Conservation (phyloP, 2,113 vertebrate genomes). For the Malurus melanocephalus region DNA sequence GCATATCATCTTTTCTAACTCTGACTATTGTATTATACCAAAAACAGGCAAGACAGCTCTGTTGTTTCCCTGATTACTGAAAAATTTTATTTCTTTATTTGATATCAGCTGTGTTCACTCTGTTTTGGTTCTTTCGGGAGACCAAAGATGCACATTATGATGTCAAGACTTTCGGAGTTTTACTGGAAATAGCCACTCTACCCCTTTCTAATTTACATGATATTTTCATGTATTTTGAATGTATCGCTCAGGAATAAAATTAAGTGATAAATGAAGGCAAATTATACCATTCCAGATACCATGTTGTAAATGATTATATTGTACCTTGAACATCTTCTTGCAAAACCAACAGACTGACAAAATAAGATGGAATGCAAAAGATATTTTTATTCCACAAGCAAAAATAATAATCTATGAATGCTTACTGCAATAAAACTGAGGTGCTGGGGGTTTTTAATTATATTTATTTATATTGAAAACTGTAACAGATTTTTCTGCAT, state of each 20-base stretch:
- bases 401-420: not conserved
- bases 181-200: not conserved
- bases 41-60: not conserved
- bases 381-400: not conserved
- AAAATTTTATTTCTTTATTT: not conserved
- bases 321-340: not conserved
- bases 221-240: not conserved
- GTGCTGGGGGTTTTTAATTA: accelerated
- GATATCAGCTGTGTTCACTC: not conserved
- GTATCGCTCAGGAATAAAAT: not conserved
- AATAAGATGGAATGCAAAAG: not conserved
- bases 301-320: not conserved
- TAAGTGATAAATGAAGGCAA: not conserved
- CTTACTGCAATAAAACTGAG: not conserved
- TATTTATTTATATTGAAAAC: not conserved
- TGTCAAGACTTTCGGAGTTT: not conserved
- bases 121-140: not conserved
- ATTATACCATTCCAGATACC: not conserved
- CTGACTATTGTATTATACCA: not conserved
- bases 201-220: not conserved
- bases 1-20: not conserved
- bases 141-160: not conserved
- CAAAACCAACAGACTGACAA: not conserved
- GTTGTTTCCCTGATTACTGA: not conserved
- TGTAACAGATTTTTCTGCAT: not conserved